Conservation (phyloP, 2,888 invertebrate species). For the Agonopterix arenella region DNA sequence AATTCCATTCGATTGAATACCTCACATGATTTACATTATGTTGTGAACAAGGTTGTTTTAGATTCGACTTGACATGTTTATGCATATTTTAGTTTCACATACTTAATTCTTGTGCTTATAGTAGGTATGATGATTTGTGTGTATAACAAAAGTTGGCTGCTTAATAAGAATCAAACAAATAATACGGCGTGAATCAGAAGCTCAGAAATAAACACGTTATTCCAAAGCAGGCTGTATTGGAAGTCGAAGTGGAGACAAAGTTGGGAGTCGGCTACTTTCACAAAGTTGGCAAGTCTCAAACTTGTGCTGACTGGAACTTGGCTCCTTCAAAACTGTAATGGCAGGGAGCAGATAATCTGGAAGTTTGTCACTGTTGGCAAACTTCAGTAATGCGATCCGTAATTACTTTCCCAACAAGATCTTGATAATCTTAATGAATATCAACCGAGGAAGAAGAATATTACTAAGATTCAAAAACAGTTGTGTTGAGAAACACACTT, state of each 20-base stretch:
- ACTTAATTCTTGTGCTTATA: too few relatives aligned
- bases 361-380: constrained; percentile 51
- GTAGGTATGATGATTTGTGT: too few relatives aligned
- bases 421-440: constrained; percentile 21
- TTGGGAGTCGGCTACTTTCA: constrained; percentile 32
- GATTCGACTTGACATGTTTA: too few relatives aligned
- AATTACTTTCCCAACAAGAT: constrained; percentile 43
- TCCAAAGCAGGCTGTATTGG: constrained; percentile 29
- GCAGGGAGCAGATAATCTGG: constrained; percentile 56
- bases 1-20: constrained; percentile 5
- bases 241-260: constrained; percentile 22
- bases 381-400: constrained; percentile 48
- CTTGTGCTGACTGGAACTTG: constrained; percentile 41
- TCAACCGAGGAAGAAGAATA: not conserved
- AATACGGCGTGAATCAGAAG: constrained; percentile 1
- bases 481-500: not conserved
- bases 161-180: too few relatives aligned
- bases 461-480: not conserved
- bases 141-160: too few relatives aligned
- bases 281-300: constrained; percentile 45
- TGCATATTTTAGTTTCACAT: too few relatives aligned
- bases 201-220: constrained; percentile 38
- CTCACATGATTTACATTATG: not conserved
- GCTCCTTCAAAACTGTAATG: constrained; percentile 55
- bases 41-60: too few relatives aligned